These are phyloP conservation scores for Limenitis camilla DNA, from an alignment of 2,888 invertebrate genomes.

Conservation along the genomic window DNA sequence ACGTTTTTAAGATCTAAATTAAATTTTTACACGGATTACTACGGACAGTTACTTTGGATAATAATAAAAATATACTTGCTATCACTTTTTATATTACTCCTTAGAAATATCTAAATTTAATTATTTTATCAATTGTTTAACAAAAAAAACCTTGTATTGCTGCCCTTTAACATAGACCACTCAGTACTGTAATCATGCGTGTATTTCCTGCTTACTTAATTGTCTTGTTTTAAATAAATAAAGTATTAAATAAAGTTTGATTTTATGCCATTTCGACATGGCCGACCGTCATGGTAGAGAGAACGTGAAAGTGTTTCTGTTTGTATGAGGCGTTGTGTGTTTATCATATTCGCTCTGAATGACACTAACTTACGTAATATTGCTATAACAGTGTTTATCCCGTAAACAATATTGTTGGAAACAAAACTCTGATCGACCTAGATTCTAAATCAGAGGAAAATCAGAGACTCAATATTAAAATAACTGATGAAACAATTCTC, in stretches of 20 bases:
- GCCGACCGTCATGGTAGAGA: slow-evolving; percentile 50
- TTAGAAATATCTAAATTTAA: background rate
- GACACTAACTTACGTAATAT: slow-evolving; percentile 22
- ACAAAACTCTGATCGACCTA: too few species aligned
- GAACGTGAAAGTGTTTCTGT: slow-evolving; percentile 52
- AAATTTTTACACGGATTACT: too few species aligned
- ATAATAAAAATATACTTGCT: too few species aligned
- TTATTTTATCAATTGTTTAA: background rate
- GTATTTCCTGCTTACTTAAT: slow-evolving; percentile 1
- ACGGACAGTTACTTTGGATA: too few species aligned
- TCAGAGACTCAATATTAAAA: too few species aligned
- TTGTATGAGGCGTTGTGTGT: slow-evolving; percentile 5
- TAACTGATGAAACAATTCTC: too few species aligned
- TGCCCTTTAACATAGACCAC: background rate
- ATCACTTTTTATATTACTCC: too few species aligned
- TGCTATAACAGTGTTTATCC: slow-evolving; percentile 12
- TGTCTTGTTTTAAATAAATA: background rate
- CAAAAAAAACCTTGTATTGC: slow-evolving; percentile 1
- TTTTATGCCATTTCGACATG: slow-evolving; percentile 24
- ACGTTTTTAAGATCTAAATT: too few species aligned
- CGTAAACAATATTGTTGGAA: too few species aligned
- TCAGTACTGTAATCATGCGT: background rate
- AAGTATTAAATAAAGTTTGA: background rate
- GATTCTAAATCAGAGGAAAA: too few species aligned
- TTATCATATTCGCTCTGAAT: slow-evolving; percentile 20